These are phyloP conservation scores for Lindbergichthys nudifrons DNA, from an alignment of 2,797 vertebrate species.

Conservation along the genomic window DNA sequence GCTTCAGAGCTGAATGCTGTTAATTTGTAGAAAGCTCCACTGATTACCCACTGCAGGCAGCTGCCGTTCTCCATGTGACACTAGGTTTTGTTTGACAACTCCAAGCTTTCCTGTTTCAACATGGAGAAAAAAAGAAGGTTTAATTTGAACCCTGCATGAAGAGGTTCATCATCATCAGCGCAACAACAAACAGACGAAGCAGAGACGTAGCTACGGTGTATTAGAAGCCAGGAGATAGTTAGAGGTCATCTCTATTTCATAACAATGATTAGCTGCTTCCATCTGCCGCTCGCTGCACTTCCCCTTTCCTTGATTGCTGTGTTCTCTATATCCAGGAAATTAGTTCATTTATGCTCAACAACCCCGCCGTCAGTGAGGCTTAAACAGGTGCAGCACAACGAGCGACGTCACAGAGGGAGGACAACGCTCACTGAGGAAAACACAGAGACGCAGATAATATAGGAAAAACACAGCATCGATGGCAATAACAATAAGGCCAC, in stretches of 20 bases:
- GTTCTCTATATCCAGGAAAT: slow-evolving; percentile 85
- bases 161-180: slow-evolving; percentile 52
- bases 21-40: slow-evolving; percentile 80
- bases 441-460: slow-evolving; percentile 49
- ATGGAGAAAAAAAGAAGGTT: slow-evolving; percentile 41
- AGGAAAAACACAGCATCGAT: slow-evolving; percentile 37
- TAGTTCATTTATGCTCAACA: slow-evolving; percentile 84
- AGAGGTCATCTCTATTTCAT: slow-evolving; percentile 89
- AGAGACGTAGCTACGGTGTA: slow-evolving; percentile 39
- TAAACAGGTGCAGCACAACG: slow-evolving; percentile 83
- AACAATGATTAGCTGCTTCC: slow-evolving; percentile 88
- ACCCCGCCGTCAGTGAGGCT: slow-evolving; percentile 73
- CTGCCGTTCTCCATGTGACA: slow-evolving; percentile 79
- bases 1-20: slow-evolving; percentile 80
- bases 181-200: slow-evolving; percentile 59
- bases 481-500: slow-evolving; percentile 31
- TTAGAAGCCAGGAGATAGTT: slow-evolving; percentile 80
- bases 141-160: slow-evolving; percentile 69
- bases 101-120: slow-evolving; percentile 78
- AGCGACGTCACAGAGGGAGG: slow-evolving; percentile 48
- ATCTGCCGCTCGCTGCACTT: slow-evolving; percentile 82
- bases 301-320: slow-evolving; percentile 85
- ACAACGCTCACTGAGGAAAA: slow-evolving; percentile 42
- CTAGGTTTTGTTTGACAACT: slow-evolving; percentile 80
- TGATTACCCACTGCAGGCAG: slow-evolving; percentile 83